Percentiles rank a stretch among this genome's conserved stretches.
Conservation (phyloP, 2,113 vertebrate genomes). For the Serinus canaria region DNA sequence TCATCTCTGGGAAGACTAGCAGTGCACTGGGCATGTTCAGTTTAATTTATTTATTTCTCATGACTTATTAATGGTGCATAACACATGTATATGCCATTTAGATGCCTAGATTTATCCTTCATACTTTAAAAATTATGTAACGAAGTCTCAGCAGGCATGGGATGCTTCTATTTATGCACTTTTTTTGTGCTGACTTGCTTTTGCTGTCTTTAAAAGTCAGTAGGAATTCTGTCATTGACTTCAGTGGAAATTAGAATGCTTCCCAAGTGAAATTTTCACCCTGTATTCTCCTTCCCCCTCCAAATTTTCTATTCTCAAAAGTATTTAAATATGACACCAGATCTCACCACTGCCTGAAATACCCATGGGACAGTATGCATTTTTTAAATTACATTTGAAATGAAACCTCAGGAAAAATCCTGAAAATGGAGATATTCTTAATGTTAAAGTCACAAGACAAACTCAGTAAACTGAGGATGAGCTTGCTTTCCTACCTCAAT, state of each 20-base stretch:
- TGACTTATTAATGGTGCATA: conserved; percentile 52
- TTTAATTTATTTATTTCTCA: conserved; percentile 56
- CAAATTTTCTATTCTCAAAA: not conserved
- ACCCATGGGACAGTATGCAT: not conserved
- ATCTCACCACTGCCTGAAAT: not conserved
- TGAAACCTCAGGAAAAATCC: not conserved
- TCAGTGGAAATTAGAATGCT: not conserved
- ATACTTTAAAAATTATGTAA: conserved; percentile 29
- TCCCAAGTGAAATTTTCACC: not conserved
- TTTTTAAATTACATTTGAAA: not conserved
- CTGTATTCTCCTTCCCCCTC: not conserved
- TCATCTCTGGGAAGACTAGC: not conserved
- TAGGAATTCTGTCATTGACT: not conserved
- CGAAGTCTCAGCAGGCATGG: not conserved
- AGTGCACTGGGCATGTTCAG: not conserved
- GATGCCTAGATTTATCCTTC: conserved; percentile 10
- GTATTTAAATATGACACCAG: not conserved
- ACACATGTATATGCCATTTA: conserved; percentile 38
- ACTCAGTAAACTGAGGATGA: not conserved
- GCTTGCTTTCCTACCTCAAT: not conserved
- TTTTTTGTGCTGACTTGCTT: not conserved
- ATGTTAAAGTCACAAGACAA: not conserved
- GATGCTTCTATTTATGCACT: not conserved
- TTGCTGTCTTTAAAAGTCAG: not conserved
- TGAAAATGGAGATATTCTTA: not conserved